Evolutionary conservation across 2,113 vertebrate genomes (phyloP), one percentile per base, ranked within the genome.

Genomic region (Collichthys lucidus): DNA sequence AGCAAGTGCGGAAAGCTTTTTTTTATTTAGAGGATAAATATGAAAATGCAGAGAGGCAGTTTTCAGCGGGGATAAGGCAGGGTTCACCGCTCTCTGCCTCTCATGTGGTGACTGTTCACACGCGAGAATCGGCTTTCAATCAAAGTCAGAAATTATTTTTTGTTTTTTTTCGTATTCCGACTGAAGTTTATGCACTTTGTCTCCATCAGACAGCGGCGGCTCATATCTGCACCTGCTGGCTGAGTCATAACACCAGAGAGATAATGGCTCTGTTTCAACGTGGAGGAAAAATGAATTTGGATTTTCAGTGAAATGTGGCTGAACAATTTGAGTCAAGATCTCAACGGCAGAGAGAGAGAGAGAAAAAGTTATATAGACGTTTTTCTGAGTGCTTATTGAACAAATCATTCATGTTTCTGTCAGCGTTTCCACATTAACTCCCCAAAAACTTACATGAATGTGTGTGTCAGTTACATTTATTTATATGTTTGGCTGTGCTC

Each of bases 101-200:
- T 57, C n/a, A 75, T 63, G 64, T 44, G 17, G 70, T 52, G 35
- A 81, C 84, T 84, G 87, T 83, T 84, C 90, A 82, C 76, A 64
- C 26, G 57, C 86, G 71, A 73, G 79, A 86, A 92, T 85, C 80
- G 6, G 80, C 87, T 90, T 92, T 90, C 89, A 86, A 88, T 90
- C 88, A 89, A 90, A 88, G 88, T 93, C 86, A 88, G 70, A 65
- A 88, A 77, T 75, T 72, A 88, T 31, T 31, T 31, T n/a, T n/a
- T n/a, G n/a, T n/a, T n/a, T 35, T 8, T 35, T 35, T 35, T 35
- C 89, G 88, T 80, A 90, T 84, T 85, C 80, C 78, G 85, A 85
- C 83, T 79, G 82, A 31, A 80, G 79, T 88, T 89, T 88, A 79
- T 70, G 73, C 24, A 47, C 59, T 88, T 76, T 82, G 83, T 80